Percentiles rank a stretch among this genome's conserved stretches.
Evolutionary conservation across 2,113 vertebrate species (phyloP).

Genomic region (Serilophus lunatus): DNA sequence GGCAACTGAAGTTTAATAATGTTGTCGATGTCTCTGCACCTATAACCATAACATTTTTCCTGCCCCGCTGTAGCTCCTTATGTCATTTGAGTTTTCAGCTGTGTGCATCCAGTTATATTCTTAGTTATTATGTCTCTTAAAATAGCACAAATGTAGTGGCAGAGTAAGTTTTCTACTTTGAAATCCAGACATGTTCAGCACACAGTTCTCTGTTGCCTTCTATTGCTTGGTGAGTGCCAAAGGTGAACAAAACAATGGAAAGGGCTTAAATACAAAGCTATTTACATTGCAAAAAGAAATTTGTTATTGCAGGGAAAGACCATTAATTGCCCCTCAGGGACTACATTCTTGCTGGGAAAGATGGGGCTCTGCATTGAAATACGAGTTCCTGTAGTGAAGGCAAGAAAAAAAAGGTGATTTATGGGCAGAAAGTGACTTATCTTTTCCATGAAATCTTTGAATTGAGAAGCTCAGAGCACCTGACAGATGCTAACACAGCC

Average conservation of each 20-base stretch:
- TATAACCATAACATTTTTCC: neutral
- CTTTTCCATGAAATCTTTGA: neutral
- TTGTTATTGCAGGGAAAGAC: neutral
- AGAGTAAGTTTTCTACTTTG: neutral
- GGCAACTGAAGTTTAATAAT: neutral
- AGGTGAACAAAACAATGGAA: neutral
- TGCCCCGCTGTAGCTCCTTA: neutral
- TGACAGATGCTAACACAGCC: neutral
- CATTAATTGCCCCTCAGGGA: neutral
- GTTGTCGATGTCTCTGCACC: neutral
- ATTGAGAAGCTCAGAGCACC: neutral
- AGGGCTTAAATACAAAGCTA: neutral
- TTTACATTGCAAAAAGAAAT: neutral
- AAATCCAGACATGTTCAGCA: neutral
- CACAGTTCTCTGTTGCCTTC: neutral
- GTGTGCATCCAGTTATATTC: neutral
- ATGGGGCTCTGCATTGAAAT: neutral
- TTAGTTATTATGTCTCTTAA: neutral
- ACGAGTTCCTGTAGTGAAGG: neutral
- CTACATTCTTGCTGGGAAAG: neutral
- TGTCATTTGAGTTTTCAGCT: neutral
- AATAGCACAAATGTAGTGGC: neutral
- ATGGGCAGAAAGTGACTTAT: neutral
- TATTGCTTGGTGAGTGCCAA: neutral
- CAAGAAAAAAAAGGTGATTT: neutral